Conservation (phyloP, 1,140 invertebrate species). For the Drosophila novamexicana region DNA sequence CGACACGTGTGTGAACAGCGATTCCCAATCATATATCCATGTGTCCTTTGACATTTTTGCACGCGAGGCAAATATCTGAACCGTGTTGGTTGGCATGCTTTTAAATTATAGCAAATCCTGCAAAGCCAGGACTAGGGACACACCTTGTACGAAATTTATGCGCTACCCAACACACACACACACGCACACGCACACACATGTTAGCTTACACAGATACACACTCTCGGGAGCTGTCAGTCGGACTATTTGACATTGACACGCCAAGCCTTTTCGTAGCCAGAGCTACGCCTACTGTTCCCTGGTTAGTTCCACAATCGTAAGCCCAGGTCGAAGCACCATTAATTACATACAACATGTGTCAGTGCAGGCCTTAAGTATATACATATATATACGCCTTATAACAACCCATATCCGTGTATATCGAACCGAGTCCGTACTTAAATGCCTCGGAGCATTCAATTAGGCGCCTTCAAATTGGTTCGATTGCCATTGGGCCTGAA, state of each 20-base stretch:
- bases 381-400: neutral
- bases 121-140: slow-evolving; percentile 22
- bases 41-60: slow-evolving; percentile 41
- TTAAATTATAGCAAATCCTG: slow-evolving; percentile 38
- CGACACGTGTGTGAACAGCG: slow-evolving; percentile 12
- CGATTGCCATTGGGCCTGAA: neutral
- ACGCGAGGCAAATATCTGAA: slow-evolving; percentile 24
- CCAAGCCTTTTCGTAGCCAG: slow-evolving; percentile 43
- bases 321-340: slow-evolving; percentile 3
- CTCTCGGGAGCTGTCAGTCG: slow-evolving; percentile 17
- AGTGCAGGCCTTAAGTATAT: neutral
- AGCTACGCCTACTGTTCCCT: slow-evolving; percentile 21
- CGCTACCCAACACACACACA: slow-evolving; percentile 18
- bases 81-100: neutral
- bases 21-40: neutral
- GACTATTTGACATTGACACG: slow-evolving; percentile 54
- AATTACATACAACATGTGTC: slow-evolving; percentile 10
- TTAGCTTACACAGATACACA: neutral
- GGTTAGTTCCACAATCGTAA: neutral
- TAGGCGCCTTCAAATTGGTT: slow-evolving; percentile 9
- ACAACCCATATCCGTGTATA: neutral
- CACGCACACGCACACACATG: neutral
- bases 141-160: slow-evolving; percentile 49
- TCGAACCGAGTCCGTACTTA: neutral
- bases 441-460: slow-evolving; percentile 35